Evolutionary conservation across 2,113 vertebrate species (phyloP), one percentile per base, ranked within the genome.

Genomic region (Sclerurus mexicanus): DNA sequence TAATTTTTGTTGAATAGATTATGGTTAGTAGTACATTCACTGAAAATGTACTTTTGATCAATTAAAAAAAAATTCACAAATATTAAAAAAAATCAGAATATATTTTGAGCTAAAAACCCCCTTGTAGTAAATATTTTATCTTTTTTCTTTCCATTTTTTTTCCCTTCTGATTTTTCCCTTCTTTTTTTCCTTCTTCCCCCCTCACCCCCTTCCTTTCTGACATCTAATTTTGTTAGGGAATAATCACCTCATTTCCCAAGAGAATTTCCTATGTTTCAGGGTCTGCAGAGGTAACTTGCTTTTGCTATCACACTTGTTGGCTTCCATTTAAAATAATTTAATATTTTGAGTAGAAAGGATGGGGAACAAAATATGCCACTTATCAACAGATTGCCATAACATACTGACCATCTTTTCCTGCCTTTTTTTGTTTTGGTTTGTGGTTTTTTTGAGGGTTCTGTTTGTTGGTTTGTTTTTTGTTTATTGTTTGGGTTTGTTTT

Each of bases 131-230:
- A 12, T 37, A 69, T 2, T 8, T 64, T 50, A 4, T 11, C 63
- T 67, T 55, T 14, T 40, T 28, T 5, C 2, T 22, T 42, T 49
- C 11, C 21, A 12, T 46, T 12, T 50, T 50, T 50, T 58, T 24
- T 23, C 14, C n/a, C 23, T 14, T 33, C 27, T 3, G 31, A 6
- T 14, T 9, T 18, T 37, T 7, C 11, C 33, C 7, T 49, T 27
- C 6, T 12, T 17, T 30, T 44, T 30, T 31, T 5, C 10, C 4
- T 47, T 39, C 16, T 12, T 11, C 3, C 2, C 7, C 4, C 6
- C 31, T 33, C 30, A 33, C 7, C 21, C 7, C n/a, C 25, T 27
- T 14, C 21, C 14, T 12, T 68, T 20, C 16, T 13, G 12, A 19
- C 30, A 40, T n/a, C 15, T 53, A 18, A 53, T 28, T 1, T 42